These are phyloP conservation scores for Heterodera schachtii DNA, from an alignment of 1,140 invertebrate genomes.

Conservation along the genomic window DNA sequence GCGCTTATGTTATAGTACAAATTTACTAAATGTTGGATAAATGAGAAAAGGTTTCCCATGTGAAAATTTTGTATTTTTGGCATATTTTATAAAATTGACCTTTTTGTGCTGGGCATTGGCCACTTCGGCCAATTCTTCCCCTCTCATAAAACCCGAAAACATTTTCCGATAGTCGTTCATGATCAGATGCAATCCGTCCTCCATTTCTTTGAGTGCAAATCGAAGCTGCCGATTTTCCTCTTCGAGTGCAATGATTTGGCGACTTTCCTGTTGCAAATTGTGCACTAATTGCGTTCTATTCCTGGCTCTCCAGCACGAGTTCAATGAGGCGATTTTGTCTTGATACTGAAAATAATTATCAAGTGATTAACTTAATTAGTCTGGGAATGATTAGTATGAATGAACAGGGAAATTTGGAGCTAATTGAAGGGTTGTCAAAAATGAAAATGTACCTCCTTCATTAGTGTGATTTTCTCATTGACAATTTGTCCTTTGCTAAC, in stretches of 20 bases:
- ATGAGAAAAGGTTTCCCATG: no score
- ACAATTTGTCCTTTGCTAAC: conserved; percentile 43
- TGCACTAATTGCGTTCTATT: conserved; percentile 32
- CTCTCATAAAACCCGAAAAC: conserved; percentile 35
- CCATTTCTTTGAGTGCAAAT: conserved; percentile 33
- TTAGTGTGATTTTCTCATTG: conserved; percentile 43
- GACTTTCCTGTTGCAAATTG: conserved; percentile 43
- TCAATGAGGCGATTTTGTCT: conserved; percentile 37
- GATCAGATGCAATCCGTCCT: conserved; percentile 38
- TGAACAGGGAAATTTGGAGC: no score
- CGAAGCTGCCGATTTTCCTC: conserved; percentile 33
- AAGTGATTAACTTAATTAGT: neutral
- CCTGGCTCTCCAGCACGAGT: conserved; percentile 43
- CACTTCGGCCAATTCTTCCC: conserved; percentile 25
- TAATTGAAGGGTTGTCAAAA: neutral
- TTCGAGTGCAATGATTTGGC: conserved; percentile 43
- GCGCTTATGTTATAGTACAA: no score
- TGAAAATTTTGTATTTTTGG: no score
- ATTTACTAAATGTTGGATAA: no score
- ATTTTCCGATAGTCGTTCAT: conserved; percentile 40
- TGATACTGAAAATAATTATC: conserved; percentile 38
- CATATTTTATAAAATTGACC: neutral
- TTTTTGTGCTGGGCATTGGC: conserved; percentile 19
- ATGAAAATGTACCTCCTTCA: conserved; percentile 36
- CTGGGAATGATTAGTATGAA: neutral